Evolutionary conservation across 2,797 vertebrate species (phyloP), one percentile per base, ranked within the genome.

Genomic region (Acanthis flammea): DNA sequence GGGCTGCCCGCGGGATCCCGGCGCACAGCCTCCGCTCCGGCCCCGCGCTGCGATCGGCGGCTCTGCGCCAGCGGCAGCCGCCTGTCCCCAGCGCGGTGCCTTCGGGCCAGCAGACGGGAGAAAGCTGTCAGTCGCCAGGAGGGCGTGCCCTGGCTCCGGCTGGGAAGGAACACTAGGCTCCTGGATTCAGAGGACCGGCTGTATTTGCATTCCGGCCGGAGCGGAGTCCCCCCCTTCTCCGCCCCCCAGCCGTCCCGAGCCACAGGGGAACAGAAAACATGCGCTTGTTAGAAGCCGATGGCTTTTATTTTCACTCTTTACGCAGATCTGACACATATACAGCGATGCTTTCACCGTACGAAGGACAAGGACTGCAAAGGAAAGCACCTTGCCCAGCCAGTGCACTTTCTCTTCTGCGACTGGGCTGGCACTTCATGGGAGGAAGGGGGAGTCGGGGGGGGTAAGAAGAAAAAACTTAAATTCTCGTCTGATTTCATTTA

Each of bases 401-500:
- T 7, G 63, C 47, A 71, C 27, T 60, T 54, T 58, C 6, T 8
- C 76, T 61, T 62, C 41, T 55, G 23, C 55, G 48, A 62, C 51
- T 9, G 19, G 51, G 30, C 45, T 84, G 51, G 41, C 47, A 31
- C 48, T 44, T 25, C 39, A 5, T 3, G 14, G 7, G 18, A 27
- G 18, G 42, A 12, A 6, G 19, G 8, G 41, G 21, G 28, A 24
- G 44, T n/a, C 16, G 7, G 30, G 33, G 28, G 28, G 12, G 7
- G 3, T n/a, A 45, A 79, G 55, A n/a, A 90, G n/a, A 63, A 94
- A 66, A 51, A 55, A 67, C 12, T 22, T 71, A 85, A 95, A 75
- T 78, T 88, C 35, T 82, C 44, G 19, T 92, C 96, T 83, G 90
- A 79, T 74, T 68, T 91, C 78, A 85, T 99, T 98, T 99, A 99